phyloP scores from a whole-genome alignment of 1,140 invertebrate species.

The Anadara kagoshimensis region DNA sequence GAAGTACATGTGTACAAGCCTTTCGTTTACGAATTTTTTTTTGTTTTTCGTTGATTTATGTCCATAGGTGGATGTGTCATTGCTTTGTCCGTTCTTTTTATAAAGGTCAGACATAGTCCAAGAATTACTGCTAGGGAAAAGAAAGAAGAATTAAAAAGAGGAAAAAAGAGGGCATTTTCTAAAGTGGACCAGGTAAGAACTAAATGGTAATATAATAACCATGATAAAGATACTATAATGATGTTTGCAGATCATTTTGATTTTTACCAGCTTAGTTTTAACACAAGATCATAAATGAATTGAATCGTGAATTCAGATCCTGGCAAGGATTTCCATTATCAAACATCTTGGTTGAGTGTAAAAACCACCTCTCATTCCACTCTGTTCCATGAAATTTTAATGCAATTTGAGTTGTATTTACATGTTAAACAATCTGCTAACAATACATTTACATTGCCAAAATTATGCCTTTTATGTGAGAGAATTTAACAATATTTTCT shows the following conservation, averaged over 20 bases:
- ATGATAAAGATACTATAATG: background rate
- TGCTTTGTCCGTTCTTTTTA: background rate
- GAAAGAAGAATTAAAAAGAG: conserved; percentile 35
- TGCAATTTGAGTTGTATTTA: no score
- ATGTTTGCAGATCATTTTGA: no score
- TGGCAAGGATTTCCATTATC: no score
- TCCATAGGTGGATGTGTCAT: background rate
- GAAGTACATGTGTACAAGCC: background rate
- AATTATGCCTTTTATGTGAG: background rate
- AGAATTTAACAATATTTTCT: conserved; percentile 6
- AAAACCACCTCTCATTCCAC: no score
- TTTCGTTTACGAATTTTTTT: background rate
- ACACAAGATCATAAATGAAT: no score
- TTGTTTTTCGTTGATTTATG: background rate
- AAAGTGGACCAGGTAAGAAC: conserved; percentile 49
- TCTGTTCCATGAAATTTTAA: no score
- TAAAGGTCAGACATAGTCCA: background rate
- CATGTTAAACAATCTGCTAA: no score
- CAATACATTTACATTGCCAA: no score
- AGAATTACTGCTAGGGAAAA: conserved; percentile 3
- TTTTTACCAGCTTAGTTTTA: no score
- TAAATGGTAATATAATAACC: background rate
- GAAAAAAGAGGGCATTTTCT: conserved; percentile 48
- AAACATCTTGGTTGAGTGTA: no score
- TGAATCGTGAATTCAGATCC: no score